Percentiles rank a stretch among this genome's conserved stretches.
phyloP scores from a whole-genome alignment of 1,140 invertebrate genomes.

The Lepidurus apus region DNA sequence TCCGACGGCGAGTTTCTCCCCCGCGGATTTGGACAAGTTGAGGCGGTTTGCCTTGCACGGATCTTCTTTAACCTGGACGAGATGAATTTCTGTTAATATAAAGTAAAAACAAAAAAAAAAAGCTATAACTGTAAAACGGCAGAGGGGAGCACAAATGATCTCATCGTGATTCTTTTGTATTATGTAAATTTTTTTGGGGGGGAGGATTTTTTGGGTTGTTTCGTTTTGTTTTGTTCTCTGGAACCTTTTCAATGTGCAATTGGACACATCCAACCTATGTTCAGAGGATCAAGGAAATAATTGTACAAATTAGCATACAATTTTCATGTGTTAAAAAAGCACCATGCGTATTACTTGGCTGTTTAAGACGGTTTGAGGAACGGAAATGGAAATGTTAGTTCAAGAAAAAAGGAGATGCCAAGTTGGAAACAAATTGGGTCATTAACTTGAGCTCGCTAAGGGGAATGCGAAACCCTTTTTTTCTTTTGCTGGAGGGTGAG shows the following conservation, averaged over 20 bases:
- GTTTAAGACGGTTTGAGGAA: neutral
- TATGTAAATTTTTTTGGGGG: neutral
- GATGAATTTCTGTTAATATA: conserved; percentile 17
- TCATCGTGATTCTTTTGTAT: conserved; percentile 27
- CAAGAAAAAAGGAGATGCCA: conserved; percentile 17
- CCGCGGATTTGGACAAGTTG: conserved; percentile 30
- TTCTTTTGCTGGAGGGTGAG: neutral
- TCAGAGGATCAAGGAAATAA: neutral
- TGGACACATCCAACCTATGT: neutral
- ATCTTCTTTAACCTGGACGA: conserved; percentile 27
- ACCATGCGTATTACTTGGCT: neutral
- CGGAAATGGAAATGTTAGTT: conserved; percentile 5
- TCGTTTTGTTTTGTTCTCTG: neutral
- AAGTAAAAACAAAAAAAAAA: neutral
- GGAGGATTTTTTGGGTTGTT: neutral
- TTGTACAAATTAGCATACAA: conserved; percentile 20
- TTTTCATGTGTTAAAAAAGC: conserved; percentile 13
- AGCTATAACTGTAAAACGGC: neutral
- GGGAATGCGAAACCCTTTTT: conserved; percentile 2
- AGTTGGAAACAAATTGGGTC: conserved; percentile 21
- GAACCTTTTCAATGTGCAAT: neutral
- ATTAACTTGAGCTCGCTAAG: conserved; percentile 15
- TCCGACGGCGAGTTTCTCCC: conserved; percentile 15
- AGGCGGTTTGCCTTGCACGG: conserved; percentile 31
- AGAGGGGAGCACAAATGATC: neutral